Evolutionary conservation across 2,797 vertebrate genomes (phyloP).

Genomic region (Gymnoscopelus braueri): DNA sequence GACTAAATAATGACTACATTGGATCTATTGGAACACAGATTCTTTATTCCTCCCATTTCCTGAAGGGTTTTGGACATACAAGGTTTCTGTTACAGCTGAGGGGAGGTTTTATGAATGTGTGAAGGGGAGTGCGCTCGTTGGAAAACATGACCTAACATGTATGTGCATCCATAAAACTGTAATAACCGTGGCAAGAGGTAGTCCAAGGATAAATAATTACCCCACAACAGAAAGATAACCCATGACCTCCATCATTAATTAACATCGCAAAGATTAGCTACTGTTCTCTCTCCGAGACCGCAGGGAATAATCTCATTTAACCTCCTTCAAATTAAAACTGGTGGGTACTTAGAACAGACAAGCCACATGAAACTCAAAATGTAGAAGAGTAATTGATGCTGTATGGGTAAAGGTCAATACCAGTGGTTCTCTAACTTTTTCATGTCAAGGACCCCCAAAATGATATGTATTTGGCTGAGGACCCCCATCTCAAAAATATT

Average conservation of each 20-base stretch:
- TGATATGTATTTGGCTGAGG: too few relatives aligned
- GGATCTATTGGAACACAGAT: too few relatives aligned
- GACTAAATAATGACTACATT: too few relatives aligned
- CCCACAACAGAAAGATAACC: background rate
- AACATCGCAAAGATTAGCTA: background rate
- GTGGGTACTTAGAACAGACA: background rate
- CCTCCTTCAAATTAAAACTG: background rate
- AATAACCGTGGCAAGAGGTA: background rate
- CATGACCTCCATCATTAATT: constrained; percentile 4
- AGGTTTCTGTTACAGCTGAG: background rate
- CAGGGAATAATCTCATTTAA: background rate
- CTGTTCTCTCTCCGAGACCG: constrained; percentile 1
- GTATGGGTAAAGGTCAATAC: constrained; percentile 1
- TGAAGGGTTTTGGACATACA: too few relatives aligned
- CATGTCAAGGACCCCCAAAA: too few relatives aligned
- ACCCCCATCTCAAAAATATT: too few relatives aligned
- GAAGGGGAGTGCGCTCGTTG: background rate
- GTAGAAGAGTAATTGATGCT: constrained; percentile 2
- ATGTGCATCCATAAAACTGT: background rate
- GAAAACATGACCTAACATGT: constrained; percentile 2
- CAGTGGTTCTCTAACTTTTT: too few relatives aligned
- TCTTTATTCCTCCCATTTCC: too few relatives aligned
- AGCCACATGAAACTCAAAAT: background rate
- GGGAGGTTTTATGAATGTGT: constrained; percentile 19
- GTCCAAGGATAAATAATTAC: constrained; percentile 2